Evolutionary conservation across 2,797 vertebrate genomes (phyloP), one percentile per base, ranked within the genome.

Genomic region (Alcedo atthis): DNA sequence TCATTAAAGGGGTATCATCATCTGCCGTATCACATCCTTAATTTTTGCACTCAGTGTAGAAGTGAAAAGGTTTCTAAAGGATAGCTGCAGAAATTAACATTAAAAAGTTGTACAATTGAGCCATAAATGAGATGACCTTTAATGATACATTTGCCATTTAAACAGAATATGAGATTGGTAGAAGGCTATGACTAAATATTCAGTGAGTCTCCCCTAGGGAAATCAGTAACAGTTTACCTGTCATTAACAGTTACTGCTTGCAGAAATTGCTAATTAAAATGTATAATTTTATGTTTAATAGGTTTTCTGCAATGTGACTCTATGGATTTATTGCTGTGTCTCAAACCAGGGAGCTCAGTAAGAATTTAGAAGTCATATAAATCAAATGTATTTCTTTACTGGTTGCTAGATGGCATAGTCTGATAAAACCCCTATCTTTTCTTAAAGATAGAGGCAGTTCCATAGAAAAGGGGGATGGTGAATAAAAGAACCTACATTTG

Each of bases 221-320:
- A 97, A 97, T 95, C 46, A 97, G 70, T 42, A 62, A 48, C 81
- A 87, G 93, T 96, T 95, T 96, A 94, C 75, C 93, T 95, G 89
- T 54, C 51, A 94, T 96, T 95, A 96, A 83, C 81, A 95, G 87
- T 89, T 95, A 94, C 40, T 94, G 85, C 87, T 83, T 89, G 92
- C 59, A 97, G 92, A 97, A 97, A 93, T 85, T 95, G 91, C 92
- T 95, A 97, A 97, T 97, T 96, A 96, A 96, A 97, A 96, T 84
- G 17, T 67, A 40, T 94, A 95, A 96, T 81, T 67, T 91, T 93
- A 70, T 89, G 80, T 93, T 91, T 93, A 94, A 96, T 69, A 86
- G 12, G 18, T 87, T 85, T 95, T 55, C 69, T 84, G 70, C 25
- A 95, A 61, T 82, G 58, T 92, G 82, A 91, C 51, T 83, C 26